phyloP scores from a whole-genome alignment of 1,140 invertebrate genomes.

The Leptinotarsa undecemlineata region DNA sequence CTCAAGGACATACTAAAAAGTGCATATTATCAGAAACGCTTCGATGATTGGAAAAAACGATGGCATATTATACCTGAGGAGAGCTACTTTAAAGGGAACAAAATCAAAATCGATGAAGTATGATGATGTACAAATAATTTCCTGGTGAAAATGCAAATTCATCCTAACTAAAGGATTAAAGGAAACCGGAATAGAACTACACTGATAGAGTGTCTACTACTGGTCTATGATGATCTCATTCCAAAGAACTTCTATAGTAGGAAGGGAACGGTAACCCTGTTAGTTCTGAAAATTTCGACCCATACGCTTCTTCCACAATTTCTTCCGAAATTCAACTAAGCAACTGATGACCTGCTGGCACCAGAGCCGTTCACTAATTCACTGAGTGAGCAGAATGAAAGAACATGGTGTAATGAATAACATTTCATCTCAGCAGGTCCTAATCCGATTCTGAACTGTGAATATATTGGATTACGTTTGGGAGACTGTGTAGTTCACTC shows the following conservation, averaged over 20 bases:
- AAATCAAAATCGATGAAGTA: too few relatives aligned
- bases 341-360: constrained; percentile 16
- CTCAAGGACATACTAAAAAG: too few relatives aligned
- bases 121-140: too few relatives aligned
- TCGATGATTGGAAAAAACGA: too few relatives aligned
- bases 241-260: not conserved
- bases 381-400: constrained; percentile 22
- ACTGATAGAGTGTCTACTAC: not conserved
- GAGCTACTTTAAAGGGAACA: too few relatives aligned
- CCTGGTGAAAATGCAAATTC: too few relatives aligned
- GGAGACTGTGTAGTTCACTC: not conserved
- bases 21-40: too few relatives aligned
- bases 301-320: not conserved
- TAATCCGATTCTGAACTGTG: constrained; percentile 43
- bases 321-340: constrained; percentile 2
- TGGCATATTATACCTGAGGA: too few relatives aligned
- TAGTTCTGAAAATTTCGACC: not conserved
- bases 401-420: constrained; percentile 28
- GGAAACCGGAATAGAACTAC: too few relatives aligned
- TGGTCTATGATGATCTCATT: not conserved
- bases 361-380: constrained; percentile 7
- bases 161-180: too few relatives aligned
- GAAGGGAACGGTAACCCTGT: not conserved
- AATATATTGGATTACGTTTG: constrained; percentile 45
- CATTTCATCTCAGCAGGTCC: constrained; percentile 37